phyloP scores from a whole-genome alignment of 2,113 vertebrate species.

The Myiagra hebetior region DNA sequence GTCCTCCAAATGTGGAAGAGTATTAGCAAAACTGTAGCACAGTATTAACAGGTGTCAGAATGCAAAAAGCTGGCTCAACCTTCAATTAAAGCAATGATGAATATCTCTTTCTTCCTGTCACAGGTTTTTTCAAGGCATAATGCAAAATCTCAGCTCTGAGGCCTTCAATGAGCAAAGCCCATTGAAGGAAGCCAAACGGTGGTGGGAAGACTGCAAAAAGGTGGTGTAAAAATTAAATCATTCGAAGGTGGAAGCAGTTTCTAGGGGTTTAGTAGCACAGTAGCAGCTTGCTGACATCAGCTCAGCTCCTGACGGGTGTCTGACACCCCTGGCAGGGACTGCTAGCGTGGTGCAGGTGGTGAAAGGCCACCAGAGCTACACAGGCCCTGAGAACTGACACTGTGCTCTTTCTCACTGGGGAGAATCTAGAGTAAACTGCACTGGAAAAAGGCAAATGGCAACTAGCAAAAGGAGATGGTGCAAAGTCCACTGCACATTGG shows the following conservation, averaged over 20 bases:
- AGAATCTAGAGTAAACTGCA: background rate
- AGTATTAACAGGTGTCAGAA: conserved; percentile 41
- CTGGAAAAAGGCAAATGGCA: background rate
- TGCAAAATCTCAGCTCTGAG: background rate
- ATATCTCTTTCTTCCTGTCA: background rate
- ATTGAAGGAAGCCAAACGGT: background rate
- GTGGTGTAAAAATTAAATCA: background rate
- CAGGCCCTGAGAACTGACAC: background rate
- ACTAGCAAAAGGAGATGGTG: background rate
- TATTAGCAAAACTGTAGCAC: background rate
- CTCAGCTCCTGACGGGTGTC: background rate
- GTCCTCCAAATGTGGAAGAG: background rate
- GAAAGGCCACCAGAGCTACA: background rate
- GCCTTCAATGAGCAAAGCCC: background rate
- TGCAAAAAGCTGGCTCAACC: background rate
- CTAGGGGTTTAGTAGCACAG: background rate
- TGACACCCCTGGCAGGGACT: background rate
- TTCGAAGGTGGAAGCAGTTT: background rate
- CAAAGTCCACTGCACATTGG: background rate
- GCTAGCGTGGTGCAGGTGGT: background rate
- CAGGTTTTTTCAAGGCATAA: background rate
- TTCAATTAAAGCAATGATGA: conserved; percentile 17
- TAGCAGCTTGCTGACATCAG: background rate
- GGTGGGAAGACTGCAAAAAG: background rate
- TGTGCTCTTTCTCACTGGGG: background rate